Evolutionary conservation across 2,797 vertebrate species (phyloP), one percentile per base, ranked within the genome.

Genomic region (Pantherophis vulpinus): DNA sequence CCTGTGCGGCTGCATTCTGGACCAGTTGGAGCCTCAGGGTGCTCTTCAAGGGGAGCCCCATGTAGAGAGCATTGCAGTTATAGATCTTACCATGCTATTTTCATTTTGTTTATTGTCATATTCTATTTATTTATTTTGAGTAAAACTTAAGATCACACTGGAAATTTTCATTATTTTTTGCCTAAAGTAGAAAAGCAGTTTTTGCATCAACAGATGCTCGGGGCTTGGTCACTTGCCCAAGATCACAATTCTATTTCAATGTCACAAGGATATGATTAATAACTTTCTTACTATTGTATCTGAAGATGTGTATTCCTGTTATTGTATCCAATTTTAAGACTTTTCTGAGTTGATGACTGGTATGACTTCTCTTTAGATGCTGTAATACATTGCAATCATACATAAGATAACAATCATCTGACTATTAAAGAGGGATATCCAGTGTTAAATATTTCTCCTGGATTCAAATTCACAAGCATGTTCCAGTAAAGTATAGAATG

Each of bases 91-190:
- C 93, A 90, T 29, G 89, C 32, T 90, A 54, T 90, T 92, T 74
- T 91, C 92, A 74, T 91, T 95, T 95, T 90, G 94, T 93, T 56
- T 9, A 87, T 18, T 91, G 10, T 32, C 20, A 60, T 91, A 16
- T 56, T 54, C 87, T 32, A 91, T 88, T 93, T 93, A 74, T 87
- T 93, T 94, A 63, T 89, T 96, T 92, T 89, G 89, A 47, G 60
- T 93, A 87, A 32, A 56, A 18, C 58, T 90, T 90, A 74, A 94
- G 91, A 91, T 58, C 70, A 94, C 91, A 94, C 90, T 95, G 86
- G 90, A 94, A 88, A 27, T 23, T 92, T 95, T 96, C 96, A 63
- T 92, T 91, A 92, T 94, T 93, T 61, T 93, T 93, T 90, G 25
- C 54, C 91, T 92, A 89, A 95, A 88, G 51, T 60, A 87, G 37